A percentile compares a stretch with the other conserved stretches of the same genome.
These are phyloP conservation scores for Sanderia malayensis DNA, from an alignment of 30 jellyfish, hydroid and myxozoan species.

Conservation along the genomic window DNA sequence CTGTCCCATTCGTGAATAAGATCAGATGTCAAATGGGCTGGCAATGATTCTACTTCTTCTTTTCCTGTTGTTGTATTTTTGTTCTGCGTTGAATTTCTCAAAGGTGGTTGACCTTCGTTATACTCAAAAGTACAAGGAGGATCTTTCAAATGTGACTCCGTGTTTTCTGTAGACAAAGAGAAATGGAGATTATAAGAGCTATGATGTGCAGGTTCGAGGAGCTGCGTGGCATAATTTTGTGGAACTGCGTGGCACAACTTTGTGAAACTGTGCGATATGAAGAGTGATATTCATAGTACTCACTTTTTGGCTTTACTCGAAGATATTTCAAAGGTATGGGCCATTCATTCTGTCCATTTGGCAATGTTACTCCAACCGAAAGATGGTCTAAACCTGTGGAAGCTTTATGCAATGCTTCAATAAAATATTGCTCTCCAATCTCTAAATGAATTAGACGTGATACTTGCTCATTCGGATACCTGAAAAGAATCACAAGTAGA, in stretches of 20 bases:
- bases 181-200: no score
- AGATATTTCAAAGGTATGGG: constrained; percentile 88
- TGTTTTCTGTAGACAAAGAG: constrained; percentile 20
- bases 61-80: background rate
- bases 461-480: constrained; percentile 92
- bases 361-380: constrained; percentile 92
- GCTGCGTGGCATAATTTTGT: no score
- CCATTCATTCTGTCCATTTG: constrained; percentile 91
- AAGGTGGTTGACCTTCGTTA: background rate
- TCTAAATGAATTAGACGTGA: constrained; percentile 77
- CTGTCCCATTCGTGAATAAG: constrained; percentile 27
- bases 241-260: no score
- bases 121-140: constrained; percentile 56
- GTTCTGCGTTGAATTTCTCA: background rate
- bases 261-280: no score
- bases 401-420: constrained; percentile 93
- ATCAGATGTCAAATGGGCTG: constrained; percentile 7
- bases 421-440: constrained; percentile 83
- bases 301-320: constrained; percentile 80
- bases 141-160: constrained; percentile 56
- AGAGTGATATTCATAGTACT: no score
- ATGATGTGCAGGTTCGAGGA: no score
- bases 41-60: background rate
- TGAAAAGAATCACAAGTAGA: no score
- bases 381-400: constrained; percentile 91